These are phyloP conservation scores for Sycophila sp. DNA, from an alignment of 1,140 invertebrate genomes.

Conservation along the genomic window DNA sequence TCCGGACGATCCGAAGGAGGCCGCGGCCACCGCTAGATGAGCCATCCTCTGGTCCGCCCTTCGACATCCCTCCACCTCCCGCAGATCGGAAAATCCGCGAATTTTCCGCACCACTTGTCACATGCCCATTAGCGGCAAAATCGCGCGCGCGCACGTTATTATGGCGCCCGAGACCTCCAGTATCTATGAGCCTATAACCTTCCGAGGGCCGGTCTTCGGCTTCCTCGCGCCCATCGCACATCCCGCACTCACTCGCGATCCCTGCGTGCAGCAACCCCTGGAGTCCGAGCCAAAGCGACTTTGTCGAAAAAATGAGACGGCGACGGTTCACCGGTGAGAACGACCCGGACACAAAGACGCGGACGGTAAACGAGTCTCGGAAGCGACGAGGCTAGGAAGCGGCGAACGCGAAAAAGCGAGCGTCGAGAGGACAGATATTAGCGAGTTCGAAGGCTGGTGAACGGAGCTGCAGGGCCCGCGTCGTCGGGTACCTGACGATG, in stretches of 20 bases:
- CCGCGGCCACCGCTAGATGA: background rate
- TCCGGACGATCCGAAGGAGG: background rate
- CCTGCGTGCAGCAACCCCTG: too few species aligned
- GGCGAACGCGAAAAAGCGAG: background rate
- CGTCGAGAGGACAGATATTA: too few species aligned
- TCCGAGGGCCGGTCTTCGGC: background rate
- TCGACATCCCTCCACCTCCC: background rate
- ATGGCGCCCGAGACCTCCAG: slow-evolving; percentile 48
- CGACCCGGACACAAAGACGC: too few species aligned
- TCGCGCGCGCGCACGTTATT: slow-evolving; percentile 40
- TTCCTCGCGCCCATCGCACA: too few species aligned
- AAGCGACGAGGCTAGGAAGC: background rate
- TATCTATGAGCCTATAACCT: slow-evolving; percentile 22
- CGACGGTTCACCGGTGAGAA: too few species aligned
- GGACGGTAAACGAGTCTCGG: background rate
- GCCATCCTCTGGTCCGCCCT: background rate
- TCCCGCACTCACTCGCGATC: too few species aligned
- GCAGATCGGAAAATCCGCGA: background rate
- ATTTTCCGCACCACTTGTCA: background rate
- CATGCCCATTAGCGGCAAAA: background rate
- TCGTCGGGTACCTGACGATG: slow-evolving; percentile 48
- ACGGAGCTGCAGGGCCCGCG: too few species aligned
- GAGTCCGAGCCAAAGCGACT: too few species aligned
- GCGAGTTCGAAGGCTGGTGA: too few species aligned
- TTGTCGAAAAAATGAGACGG: too few species aligned